These are phyloP conservation scores for Mimumesa dahlbomi DNA, from an alignment of 2,888 invertebrate species.

Conservation along the genomic window DNA sequence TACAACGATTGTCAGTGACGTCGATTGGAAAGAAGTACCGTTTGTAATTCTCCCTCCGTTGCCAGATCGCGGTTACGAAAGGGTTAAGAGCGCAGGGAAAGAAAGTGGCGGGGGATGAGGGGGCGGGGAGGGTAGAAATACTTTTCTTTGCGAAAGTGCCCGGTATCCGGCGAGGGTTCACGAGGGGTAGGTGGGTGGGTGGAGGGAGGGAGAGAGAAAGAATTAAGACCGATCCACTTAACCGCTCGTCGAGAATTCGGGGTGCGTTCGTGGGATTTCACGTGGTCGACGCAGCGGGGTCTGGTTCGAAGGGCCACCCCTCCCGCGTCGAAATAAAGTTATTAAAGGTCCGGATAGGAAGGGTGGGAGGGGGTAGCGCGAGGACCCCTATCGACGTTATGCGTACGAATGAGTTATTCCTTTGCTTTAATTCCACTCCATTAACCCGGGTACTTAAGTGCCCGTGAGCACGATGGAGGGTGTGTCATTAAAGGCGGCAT, in stretches of 20 bases:
- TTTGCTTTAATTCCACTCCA: slow-evolving; percentile 64
- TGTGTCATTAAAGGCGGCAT: slow-evolving; percentile 54
- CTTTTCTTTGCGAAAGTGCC: slow-evolving; percentile 44
- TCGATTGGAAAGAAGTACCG: slow-evolving; percentile 30
- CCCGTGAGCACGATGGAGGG: slow-evolving; percentile 46
- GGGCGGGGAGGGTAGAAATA: no score
- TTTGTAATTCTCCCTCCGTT: slow-evolving; percentile 47
- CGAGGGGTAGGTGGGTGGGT: no score
- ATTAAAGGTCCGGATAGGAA: slow-evolving; percentile 44
- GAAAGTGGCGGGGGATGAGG: slow-evolving; percentile 18
- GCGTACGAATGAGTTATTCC: slow-evolving; percentile 67
- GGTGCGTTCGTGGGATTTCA: slow-evolving; percentile 58
- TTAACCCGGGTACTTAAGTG: slow-evolving; percentile 62
- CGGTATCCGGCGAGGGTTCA: slow-evolving; percentile 23
- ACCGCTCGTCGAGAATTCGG: slow-evolving; percentile 63
- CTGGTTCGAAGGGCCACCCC: slow-evolving; percentile 15
- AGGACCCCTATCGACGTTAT: slow-evolving; percentile 50
- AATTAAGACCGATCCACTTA: slow-evolving; percentile 66
- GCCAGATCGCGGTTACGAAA: slow-evolving; percentile 21
- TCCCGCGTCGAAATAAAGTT: slow-evolving; percentile 64
- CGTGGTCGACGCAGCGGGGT: slow-evolving; percentile 33
- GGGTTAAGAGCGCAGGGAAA: slow-evolving; percentile 36
- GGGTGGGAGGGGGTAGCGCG: background rate
- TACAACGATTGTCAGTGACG: background rate
- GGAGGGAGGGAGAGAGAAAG: no score